Evolutionary conservation across 2,113 vertebrate genomes (phyloP).

Genomic region (Mystacornis crossleyi): DNA sequence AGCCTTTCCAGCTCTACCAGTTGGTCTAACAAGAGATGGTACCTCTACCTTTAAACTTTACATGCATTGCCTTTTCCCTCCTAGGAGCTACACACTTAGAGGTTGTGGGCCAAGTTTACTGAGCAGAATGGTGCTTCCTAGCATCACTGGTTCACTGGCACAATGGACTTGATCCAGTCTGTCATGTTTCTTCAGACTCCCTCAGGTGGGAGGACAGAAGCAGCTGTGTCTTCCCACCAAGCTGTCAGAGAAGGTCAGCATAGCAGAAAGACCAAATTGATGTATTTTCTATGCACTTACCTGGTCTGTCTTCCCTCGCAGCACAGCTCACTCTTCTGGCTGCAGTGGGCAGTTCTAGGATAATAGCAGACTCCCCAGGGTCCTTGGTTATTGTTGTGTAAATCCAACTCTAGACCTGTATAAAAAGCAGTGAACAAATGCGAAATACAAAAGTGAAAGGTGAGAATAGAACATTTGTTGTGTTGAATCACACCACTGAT

Average conservation of each 20-base stretch:
- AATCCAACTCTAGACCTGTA: neutral
- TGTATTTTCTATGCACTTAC: neutral
- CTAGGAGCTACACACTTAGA: neutral
- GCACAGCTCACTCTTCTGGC: neutral
- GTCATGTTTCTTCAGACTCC: accelerated
- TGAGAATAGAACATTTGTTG: neutral
- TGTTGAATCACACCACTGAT: neutral
- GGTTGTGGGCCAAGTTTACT: neutral
- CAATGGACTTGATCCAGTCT: neutral
- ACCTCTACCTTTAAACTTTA: neutral
- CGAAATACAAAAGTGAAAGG: neutral
- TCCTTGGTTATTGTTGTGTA: neutral
- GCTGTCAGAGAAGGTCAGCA: neutral
- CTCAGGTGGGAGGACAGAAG: neutral
- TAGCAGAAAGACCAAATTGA: neutral
- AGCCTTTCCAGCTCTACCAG: neutral
- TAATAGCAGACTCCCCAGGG: neutral
- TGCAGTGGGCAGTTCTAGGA: neutral
- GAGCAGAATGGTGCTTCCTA: neutral
- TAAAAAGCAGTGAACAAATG: neutral
- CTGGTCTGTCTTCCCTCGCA: neutral
- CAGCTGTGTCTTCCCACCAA: neutral
- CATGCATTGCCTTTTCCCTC: neutral
- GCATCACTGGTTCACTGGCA: neutral
- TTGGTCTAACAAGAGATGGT: neutral